phyloP scores from a whole-genome alignment of 2,113 vertebrate genomes.

The Muntiacus muntjak region DNA sequence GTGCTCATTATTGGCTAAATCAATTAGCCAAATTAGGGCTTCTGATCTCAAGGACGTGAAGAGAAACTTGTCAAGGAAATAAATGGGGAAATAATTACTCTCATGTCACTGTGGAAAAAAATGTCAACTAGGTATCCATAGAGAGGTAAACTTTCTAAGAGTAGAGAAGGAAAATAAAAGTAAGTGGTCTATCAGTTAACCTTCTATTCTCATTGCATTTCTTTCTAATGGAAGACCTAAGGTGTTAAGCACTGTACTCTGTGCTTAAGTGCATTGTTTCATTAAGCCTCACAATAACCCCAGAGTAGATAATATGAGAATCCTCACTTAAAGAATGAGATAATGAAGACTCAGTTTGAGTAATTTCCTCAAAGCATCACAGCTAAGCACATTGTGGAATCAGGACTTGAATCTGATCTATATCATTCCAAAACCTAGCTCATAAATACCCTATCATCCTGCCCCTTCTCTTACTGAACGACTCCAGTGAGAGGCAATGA shows the following conservation, averaged over 20 bases:
- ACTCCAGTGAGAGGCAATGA: not conserved
- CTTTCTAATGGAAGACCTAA: not conserved
- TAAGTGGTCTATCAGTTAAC: not conserved
- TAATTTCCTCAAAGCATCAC: not conserved
- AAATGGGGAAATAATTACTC: conserved; percentile 26
- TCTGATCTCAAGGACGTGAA: conserved; percentile 24
- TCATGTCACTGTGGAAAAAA: not conserved
- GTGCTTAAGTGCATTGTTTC: not conserved
- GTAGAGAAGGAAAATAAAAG: conserved; percentile 1
- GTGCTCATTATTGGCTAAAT: not conserved
- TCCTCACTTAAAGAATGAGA: conserved; percentile 3
- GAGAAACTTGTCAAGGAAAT: conserved; percentile 21
- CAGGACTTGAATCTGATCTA: not conserved
- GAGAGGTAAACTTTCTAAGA: not conserved
- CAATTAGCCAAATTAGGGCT: conserved; percentile 1
- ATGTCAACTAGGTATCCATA: not conserved
- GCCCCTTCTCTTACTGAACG: not conserved
- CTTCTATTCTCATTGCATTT: not conserved
- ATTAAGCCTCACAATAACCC: not conserved
- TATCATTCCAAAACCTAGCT: not conserved
- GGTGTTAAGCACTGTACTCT: not conserved
- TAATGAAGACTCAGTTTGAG: not conserved
- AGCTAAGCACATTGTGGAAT: not conserved
- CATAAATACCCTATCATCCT: not conserved
- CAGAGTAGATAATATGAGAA: not conserved